Conservation (phyloP, 1,140 invertebrate species). For the Eufriesea mexicana region DNA sequence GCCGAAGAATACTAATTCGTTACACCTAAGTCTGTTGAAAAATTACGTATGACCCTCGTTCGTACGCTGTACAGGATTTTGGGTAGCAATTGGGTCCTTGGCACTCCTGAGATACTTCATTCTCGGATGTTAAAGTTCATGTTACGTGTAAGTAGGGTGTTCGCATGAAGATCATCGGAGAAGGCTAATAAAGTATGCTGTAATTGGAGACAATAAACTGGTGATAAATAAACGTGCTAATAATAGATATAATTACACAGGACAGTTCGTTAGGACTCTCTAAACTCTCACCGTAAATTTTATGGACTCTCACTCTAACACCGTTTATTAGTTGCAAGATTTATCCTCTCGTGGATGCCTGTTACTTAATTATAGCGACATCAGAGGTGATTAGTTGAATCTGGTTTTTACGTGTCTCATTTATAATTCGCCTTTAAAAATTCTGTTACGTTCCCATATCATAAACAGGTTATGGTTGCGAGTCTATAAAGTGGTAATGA, state of each 20-base stretch:
- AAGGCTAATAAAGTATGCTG: background rate
- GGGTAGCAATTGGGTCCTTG: too few relatives aligned
- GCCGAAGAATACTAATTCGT: constrained; percentile 62
- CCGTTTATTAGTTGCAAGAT: background rate
- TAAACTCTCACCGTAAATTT: constrained; percentile 9
- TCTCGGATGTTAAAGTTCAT: background rate
- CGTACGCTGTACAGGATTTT: background rate
- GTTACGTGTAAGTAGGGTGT: background rate
- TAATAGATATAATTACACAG: too few relatives aligned
- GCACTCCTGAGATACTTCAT: background rate
- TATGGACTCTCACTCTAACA: constrained; percentile 10
- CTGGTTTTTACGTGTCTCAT: background rate
- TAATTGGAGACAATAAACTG: background rate
- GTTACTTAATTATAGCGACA: background rate
- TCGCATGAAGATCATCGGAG: background rate
- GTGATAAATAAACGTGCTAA: background rate
- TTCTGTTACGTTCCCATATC: background rate
- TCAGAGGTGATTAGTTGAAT: background rate
- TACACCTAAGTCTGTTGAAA: background rate
- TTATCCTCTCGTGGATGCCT: background rate
- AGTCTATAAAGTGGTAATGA: background rate
- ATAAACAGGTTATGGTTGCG: background rate
- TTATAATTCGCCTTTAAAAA: background rate
- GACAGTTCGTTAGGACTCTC: background rate
- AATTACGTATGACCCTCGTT: background rate